phyloP scores from a whole-genome alignment of 1,140 invertebrate species.

The Drosophila kurseongensis region DNA sequence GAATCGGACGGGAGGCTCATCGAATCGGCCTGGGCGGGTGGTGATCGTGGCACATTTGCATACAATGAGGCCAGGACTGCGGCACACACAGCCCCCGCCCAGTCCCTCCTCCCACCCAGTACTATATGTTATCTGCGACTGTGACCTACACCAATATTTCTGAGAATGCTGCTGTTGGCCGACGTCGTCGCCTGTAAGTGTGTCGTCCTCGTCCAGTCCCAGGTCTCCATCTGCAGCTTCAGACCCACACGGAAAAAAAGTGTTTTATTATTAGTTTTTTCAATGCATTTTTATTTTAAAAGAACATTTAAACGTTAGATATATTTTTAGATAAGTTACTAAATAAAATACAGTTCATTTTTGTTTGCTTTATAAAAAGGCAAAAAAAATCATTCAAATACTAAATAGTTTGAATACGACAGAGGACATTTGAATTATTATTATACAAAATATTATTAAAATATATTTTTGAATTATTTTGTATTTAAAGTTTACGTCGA shows the following conservation, averaged over 20 bases:
- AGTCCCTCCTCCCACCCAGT: slow-evolving; percentile 10
- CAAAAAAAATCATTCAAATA: no score
- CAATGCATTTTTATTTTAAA: no score
- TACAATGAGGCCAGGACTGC: slow-evolving; percentile 82
- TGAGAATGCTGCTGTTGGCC: slow-evolving; percentile 81
- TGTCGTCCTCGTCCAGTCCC: slow-evolving; percentile 73
- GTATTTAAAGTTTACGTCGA: no score
- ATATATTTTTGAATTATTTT: no score
- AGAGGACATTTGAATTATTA: no score
- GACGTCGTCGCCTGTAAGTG: slow-evolving; percentile 80
- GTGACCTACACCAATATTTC: slow-evolving; percentile 85
- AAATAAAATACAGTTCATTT: no score
- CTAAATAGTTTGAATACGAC: no score
- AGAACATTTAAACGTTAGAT: no score
- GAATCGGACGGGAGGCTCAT: slow-evolving; percentile 31
- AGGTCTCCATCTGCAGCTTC: slow-evolving; percentile 38
- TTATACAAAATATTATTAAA: no score
- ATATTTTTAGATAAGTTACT: no score
- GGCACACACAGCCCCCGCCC: slow-evolving; percentile 19
- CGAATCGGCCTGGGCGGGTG: slow-evolving; percentile 71
- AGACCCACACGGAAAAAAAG: not conserved
- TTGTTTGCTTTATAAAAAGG: no score
- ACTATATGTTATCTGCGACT: slow-evolving; percentile 83
- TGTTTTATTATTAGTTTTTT: not conserved
- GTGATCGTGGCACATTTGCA: slow-evolving; percentile 84